These are phyloP conservation scores for Cisticola juncidis DNA, from an alignment of 2,113 vertebrate genomes.

Conservation along the genomic window DNA sequence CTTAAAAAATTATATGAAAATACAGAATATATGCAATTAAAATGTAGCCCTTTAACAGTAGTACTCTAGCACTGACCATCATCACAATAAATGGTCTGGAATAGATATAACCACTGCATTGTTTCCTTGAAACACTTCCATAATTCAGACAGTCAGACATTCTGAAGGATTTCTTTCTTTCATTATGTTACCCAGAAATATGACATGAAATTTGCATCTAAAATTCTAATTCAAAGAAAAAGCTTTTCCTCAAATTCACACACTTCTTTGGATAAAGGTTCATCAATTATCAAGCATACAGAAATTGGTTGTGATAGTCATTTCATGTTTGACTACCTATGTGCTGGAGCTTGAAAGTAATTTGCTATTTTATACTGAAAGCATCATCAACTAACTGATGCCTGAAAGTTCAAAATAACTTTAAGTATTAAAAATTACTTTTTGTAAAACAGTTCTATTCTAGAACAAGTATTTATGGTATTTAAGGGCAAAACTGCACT, in stretches of 20 bases:
- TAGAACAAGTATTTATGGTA: background rate
- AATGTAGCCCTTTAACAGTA: conserved; percentile 63
- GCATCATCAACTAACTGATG: conserved; percentile 11
- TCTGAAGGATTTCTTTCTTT: conserved; percentile 19
- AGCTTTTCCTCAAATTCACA: background rate
- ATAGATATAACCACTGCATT: background rate
- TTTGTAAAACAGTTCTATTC: background rate
- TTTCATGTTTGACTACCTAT: background rate
- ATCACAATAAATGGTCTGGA: conserved; percentile 15
- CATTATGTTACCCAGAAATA: background rate
- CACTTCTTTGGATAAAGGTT: background rate
- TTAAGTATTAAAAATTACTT: background rate
- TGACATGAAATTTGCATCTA: background rate
- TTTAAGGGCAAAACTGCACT: background rate
- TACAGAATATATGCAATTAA: conserved; percentile 50
- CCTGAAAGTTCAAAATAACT: conserved; percentile 2
- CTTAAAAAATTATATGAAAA: conserved; percentile 40
- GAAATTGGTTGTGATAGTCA: background rate
- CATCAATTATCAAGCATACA: background rate
- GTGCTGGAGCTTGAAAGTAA: background rate
- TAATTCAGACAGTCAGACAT: background rate
- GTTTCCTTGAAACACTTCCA: background rate
- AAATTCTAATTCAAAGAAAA: conserved; percentile 9
- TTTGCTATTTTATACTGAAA: background rate
- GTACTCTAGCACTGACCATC: conserved; percentile 39